Conservation (phyloP, 2,113 vertebrate species). For the Delphinus delphis region DNA sequence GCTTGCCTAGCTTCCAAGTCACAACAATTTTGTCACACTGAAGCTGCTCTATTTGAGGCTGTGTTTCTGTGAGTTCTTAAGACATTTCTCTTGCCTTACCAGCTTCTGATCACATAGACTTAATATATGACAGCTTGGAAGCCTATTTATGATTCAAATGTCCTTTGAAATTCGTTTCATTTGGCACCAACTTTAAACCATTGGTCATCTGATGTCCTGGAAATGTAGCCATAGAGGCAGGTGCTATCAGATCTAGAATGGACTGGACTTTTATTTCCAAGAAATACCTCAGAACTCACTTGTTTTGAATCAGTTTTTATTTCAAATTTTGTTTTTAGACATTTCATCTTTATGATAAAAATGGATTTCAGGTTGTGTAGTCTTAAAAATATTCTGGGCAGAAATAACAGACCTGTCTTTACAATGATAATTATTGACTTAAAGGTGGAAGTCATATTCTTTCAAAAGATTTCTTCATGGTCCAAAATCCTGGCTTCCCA, state of each 20-base stretch:
- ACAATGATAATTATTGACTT: background rate
- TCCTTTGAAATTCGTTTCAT: background rate
- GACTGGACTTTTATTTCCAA: background rate
- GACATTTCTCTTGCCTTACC: background rate
- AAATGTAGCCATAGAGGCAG: background rate
- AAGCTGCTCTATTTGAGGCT: background rate
- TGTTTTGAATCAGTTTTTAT: background rate
- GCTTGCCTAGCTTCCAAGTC: background rate
- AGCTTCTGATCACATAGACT: background rate
- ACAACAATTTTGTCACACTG: no score
- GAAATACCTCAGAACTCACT: background rate
- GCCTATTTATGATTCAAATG: conserved; percentile 3
- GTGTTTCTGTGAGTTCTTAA: background rate
- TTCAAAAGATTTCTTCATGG: background rate
- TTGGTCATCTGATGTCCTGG: background rate
- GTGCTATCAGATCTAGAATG: background rate
- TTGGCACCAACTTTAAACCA: background rate
- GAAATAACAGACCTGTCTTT: background rate
- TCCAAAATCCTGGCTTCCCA: background rate
- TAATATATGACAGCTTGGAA: background rate
- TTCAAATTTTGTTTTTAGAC: conserved; percentile 20
- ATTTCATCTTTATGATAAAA: conserved; percentile 35
- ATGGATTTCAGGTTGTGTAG: background rate
- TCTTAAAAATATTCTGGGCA: background rate
- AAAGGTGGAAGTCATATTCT: background rate